Percentiles rank a stretch among this genome's conserved stretches.
These are phyloP conservation scores for Cancer borealis DNA, from an alignment of 2,888 invertebrate species.

Conservation along the genomic window DNA sequence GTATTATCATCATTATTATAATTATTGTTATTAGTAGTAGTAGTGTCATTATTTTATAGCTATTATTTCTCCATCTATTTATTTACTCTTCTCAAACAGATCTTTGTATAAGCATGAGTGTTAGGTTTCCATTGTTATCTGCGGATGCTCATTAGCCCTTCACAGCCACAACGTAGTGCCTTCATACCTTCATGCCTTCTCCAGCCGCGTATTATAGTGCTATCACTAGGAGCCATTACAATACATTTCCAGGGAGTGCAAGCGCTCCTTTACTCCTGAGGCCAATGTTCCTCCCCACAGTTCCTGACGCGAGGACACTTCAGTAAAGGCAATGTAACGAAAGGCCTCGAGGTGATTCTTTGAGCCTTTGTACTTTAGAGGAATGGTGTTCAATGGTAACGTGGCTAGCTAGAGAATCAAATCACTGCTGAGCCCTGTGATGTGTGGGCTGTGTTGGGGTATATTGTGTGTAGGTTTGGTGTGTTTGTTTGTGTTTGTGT, in stretches of 20 bases:
- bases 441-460: too few relatives aligned
- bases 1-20: too few relatives aligned
- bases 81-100: neutral
- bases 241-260: neutral
- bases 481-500: too few relatives aligned
- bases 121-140: neutral
- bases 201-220: neutral
- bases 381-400: too few relatives aligned
- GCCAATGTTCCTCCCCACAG: neutral
- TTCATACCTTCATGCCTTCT: neutral
- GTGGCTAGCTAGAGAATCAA: too few relatives aligned
- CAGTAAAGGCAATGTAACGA: neutral
- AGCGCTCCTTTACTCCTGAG: neutral
- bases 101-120: neutral
- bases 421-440: too few relatives aligned
- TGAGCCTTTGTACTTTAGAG: neutral
- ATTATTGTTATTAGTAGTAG: too few relatives aligned
- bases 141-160: neutral
- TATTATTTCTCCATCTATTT: neutral
- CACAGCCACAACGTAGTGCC: neutral
- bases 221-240: neutral
- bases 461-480: too few relatives aligned
- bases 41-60: too few relatives aligned
- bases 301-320: too few relatives aligned
- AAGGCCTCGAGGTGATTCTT: neutral